Percentiles rank a stretch among this genome's conserved stretches.
phyloP scores from a whole-genome alignment of 2,888 invertebrate species.

The Temnothorax ravouxi region DNA sequence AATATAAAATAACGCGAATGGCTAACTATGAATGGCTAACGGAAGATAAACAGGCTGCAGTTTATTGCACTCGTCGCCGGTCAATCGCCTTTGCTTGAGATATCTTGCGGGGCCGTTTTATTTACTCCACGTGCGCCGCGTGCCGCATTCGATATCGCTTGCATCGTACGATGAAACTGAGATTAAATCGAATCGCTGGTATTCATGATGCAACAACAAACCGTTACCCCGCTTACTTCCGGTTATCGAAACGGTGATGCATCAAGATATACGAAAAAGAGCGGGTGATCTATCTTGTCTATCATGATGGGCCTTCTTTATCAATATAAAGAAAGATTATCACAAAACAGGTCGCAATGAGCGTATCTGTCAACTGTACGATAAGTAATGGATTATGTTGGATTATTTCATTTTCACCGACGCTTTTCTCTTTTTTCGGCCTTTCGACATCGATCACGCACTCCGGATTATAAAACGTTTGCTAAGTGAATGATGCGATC shows the following conservation, averaged over 20 bases:
- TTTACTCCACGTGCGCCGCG: slow-evolving; percentile 68
- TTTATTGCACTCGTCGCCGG: slow-evolving; percentile 59
- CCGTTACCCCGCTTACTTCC: neutral
- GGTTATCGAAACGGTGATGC: slow-evolving; percentile 22
- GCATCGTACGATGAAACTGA: slow-evolving; percentile 8
- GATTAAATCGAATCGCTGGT: slow-evolving; percentile 28
- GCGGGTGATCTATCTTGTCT: slow-evolving; percentile 14
- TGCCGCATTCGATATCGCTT: slow-evolving; percentile 31
- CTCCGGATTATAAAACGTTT: slow-evolving; percentile 8
- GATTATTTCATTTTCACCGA: neutral
- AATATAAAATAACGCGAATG: slow-evolving; percentile 55
- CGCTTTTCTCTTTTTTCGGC: neutral
- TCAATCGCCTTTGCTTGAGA: slow-evolving; percentile 64
- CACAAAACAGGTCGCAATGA: neutral
- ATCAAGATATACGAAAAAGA: neutral
- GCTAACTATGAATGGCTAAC: slow-evolving; percentile 71
- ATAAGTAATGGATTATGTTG: slow-evolving; percentile 1
- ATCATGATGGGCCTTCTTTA: neutral
- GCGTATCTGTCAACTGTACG: neutral
- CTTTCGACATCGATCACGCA: neutral
- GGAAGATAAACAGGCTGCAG: slow-evolving; percentile 72
- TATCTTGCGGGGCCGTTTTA: slow-evolving; percentile 64
- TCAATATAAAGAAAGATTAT: slow-evolving; percentile 14
- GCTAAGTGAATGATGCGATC: neutral
- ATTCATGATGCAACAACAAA: slow-evolving; percentile 4